These are phyloP conservation scores for Noctua janthe DNA, from an alignment of 2,888 invertebrate species.

Conservation along the genomic window DNA sequence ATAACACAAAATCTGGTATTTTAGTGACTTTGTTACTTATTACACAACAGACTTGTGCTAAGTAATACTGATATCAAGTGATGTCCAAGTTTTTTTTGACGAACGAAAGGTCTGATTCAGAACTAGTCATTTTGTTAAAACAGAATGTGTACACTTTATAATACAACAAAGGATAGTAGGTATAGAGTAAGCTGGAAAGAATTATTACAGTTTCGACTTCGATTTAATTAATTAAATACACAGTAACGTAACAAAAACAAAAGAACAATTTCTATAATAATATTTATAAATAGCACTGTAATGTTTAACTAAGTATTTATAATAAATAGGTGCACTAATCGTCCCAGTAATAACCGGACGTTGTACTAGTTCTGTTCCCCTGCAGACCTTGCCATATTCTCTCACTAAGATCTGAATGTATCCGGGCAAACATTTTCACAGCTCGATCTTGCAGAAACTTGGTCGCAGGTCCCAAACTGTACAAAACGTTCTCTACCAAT, in stretches of 20 bases:
- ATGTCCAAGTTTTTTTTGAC: too few relatives aligned
- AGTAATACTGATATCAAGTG: too few relatives aligned
- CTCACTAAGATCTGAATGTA: slow-evolving; percentile 94
- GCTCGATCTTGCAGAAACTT: slow-evolving; percentile 89
- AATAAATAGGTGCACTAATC: slow-evolving; percentile 16
- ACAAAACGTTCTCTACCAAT: slow-evolving; percentile 95
- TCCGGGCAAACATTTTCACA: slow-evolving; percentile 94
- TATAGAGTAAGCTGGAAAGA: neutral
- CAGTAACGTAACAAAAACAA: slow-evolving; percentile 1
- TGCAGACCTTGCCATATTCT: slow-evolving; percentile 74
- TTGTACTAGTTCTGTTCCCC: slow-evolving; percentile 70
- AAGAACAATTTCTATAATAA: neutral
- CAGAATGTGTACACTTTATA: neutral
- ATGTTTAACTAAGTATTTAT: neutral
- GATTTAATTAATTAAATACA: neutral
- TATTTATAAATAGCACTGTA: neutral
- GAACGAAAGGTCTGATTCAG: neutral
- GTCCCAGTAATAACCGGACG: slow-evolving; percentile 32
- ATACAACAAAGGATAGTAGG: neutral
- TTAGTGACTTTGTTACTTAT: too few relatives aligned
- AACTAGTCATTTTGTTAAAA: neutral
- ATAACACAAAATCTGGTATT: too few relatives aligned
- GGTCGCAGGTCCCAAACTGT: slow-evolving; percentile 94
- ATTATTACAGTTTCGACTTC: neutral
- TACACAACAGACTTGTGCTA: too few relatives aligned